Conservation (phyloP, 2,797 vertebrate genomes). For the Chelidonichthys spinosus region DNA sequence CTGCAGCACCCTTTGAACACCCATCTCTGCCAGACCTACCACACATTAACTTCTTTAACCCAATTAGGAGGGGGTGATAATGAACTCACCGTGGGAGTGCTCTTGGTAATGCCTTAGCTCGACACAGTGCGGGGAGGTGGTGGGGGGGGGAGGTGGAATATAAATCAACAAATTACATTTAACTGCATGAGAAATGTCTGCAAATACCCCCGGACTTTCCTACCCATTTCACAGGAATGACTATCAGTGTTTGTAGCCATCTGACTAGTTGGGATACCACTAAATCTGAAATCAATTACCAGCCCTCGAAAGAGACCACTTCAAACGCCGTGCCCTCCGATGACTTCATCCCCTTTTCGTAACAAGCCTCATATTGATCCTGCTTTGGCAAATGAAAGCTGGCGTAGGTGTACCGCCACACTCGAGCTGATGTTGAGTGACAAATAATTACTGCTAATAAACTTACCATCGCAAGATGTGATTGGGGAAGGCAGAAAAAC, state of each 20-base stretch:
- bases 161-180: slow-evolving; percentile 70
- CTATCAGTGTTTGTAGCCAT: slow-evolving; percentile 40
- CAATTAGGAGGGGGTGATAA: slow-evolving; percentile 80
- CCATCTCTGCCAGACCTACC: slow-evolving; percentile 74
- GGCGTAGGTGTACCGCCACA: slow-evolving; percentile 53
- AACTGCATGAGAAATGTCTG: slow-evolving; percentile 34
- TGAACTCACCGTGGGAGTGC: slow-evolving; percentile 72
- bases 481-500: slow-evolving; percentile 26
- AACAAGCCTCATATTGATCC: slow-evolving; percentile 74
- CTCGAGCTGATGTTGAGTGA: slow-evolving; percentile 52
- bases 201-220: slow-evolving; percentile 38
- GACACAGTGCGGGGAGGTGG: slow-evolving; percentile 24
- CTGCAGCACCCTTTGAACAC: slow-evolving; percentile 75
- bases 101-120: slow-evolving; percentile 61
- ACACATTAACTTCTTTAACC: slow-evolving; percentile 79
- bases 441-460: slow-evolving; percentile 72
- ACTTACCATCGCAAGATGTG: slow-evolving; percentile 40
- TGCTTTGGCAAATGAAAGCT: slow-evolving; percentile 73
- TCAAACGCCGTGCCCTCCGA: slow-evolving; percentile 66
- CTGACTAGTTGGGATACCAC: slow-evolving; percentile 54
- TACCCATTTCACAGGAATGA: slow-evolving; percentile 23
- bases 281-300: slow-evolving; percentile 79
- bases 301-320: slow-evolving; percentile 65
- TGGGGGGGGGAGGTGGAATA: slow-evolving; percentile 20
- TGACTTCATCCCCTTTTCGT: slow-evolving; percentile 69